Evolutionary conservation across 1,140 invertebrate species (phyloP).

Genomic region (Nephotettix cincticeps): DNA sequence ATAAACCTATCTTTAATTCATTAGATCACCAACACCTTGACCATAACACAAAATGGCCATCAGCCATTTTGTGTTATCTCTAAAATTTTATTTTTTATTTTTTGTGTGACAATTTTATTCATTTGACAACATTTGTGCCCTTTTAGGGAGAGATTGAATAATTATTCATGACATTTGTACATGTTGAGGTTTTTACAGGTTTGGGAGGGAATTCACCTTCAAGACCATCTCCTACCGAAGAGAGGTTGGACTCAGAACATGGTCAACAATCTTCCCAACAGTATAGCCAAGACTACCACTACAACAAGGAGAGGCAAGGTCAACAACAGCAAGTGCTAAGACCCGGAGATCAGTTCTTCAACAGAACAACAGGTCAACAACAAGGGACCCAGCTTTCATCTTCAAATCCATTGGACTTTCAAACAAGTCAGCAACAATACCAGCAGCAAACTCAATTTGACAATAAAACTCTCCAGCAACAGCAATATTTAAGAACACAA

Average conservation of each 20-base stretch:
- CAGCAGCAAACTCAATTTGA: background rate
- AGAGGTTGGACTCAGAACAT: constrained; percentile 41
- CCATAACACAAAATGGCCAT: no score
- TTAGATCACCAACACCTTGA: no score
- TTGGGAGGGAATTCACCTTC: constrained; percentile 46
- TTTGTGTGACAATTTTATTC: no score
- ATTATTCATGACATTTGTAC: no score
- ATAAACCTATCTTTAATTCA: no score
- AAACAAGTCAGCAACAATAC: background rate
- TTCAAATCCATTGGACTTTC: background rate
- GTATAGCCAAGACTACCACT: constrained; percentile 10
- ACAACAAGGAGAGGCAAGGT: constrained; percentile 17
- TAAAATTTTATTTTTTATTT: no score
- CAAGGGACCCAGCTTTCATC: background rate
- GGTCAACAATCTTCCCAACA: constrained; percentile 19
- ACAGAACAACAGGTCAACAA: background rate
- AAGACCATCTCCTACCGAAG: constrained; percentile 46
- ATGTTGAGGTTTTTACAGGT: constrained; percentile 44
- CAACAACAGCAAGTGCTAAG: constrained; percentile 10
- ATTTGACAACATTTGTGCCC: no score
- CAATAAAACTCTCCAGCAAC: background rate
- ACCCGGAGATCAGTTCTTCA: background rate
- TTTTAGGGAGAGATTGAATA: no score
- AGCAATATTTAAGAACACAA: constrained; percentile 16
- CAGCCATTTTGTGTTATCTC: no score